Evolutionary conservation across 2,113 vertebrate genomes (phyloP).

Genomic region (Suricata suricatta): DNA sequence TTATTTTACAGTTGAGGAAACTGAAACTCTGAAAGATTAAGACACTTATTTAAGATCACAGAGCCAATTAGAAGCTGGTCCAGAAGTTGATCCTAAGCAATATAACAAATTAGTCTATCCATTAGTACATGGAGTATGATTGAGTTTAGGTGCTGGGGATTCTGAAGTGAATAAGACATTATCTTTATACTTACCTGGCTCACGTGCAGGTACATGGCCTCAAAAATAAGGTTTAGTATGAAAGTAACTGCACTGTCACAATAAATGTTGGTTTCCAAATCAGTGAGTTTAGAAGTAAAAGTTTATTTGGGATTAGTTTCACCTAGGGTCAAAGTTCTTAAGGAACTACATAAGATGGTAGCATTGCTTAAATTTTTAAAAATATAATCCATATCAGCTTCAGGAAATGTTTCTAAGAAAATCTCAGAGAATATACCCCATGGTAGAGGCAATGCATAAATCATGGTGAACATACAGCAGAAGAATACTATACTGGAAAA

Average conservation of each 20-base stretch:
- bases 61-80: neutral
- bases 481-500: conserved; percentile 2
- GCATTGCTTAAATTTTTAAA: conserved; percentile 41
- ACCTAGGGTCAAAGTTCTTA: conserved; percentile 30
- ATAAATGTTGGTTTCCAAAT: neutral
- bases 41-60: neutral
- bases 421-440: neutral
- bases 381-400: conserved; percentile 39
- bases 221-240: neutral
- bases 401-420: conserved; percentile 15
- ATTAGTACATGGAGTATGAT: neutral
- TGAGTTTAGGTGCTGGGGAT: neutral
- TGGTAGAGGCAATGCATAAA: conserved; percentile 41
- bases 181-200: neutral
- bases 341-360: neutral
- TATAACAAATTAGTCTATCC: neutral
- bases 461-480: neutral
- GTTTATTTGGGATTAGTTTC: conserved; percentile 25
- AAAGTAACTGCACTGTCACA: neutral
- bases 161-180: neutral
- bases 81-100: neutral
- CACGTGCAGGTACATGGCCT: neutral
- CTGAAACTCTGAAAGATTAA: neutral
- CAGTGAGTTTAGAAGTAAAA: conserved; percentile 27
- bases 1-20: neutral